Evolutionary conservation across 2,797 vertebrate genomes (phyloP).

Genomic region (Nyctalus aviator): DNA sequence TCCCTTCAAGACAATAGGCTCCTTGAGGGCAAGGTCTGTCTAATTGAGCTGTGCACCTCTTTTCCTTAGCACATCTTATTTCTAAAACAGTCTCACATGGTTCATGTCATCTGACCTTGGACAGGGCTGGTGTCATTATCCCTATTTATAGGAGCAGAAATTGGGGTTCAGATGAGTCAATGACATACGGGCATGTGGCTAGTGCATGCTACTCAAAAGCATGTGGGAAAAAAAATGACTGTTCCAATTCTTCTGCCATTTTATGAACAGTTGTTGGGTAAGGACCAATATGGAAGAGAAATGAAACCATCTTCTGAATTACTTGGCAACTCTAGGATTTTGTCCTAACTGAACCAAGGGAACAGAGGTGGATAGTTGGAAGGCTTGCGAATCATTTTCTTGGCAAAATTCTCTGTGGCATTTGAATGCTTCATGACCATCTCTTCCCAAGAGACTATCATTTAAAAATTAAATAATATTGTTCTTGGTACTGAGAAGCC

Average conservation of each 20-base stretch:
- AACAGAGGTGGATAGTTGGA: slow-evolving; percentile 70
- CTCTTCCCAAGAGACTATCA: slow-evolving; percentile 77
- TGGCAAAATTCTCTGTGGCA: slow-evolving; percentile 80
- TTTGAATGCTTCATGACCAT: slow-evolving; percentile 70
- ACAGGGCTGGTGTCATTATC: not conserved
- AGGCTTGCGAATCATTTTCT: slow-evolving; percentile 78
- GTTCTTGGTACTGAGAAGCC: slow-evolving; percentile 79
- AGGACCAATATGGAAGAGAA: slow-evolving; percentile 70
- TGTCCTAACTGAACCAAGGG: slow-evolving; percentile 73
- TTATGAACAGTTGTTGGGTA: slow-evolving; percentile 69
- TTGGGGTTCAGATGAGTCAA: not conserved
- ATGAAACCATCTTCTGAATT: slow-evolving; percentile 73
- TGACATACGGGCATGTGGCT: not conserved
- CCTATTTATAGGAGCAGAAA: slow-evolving; percentile 13
- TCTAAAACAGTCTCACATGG: slow-evolving; percentile 25
- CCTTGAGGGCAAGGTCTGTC: not conserved
- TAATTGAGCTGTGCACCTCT: not conserved
- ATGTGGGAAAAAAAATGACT: not conserved
- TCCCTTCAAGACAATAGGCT: not conserved
- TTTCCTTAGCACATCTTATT: not conserved
- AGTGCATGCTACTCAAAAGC: slow-evolving; percentile 52
- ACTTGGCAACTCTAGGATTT: slow-evolving; percentile 50
- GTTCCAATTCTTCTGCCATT: slow-evolving; percentile 54
- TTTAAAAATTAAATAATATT: slow-evolving; percentile 84
- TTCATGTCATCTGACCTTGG: not conserved